Evolutionary conservation across 2,113 vertebrate species (phyloP), one percentile per base, ranked within the genome.

Genomic region (Microcebus tavaratra): DNA sequence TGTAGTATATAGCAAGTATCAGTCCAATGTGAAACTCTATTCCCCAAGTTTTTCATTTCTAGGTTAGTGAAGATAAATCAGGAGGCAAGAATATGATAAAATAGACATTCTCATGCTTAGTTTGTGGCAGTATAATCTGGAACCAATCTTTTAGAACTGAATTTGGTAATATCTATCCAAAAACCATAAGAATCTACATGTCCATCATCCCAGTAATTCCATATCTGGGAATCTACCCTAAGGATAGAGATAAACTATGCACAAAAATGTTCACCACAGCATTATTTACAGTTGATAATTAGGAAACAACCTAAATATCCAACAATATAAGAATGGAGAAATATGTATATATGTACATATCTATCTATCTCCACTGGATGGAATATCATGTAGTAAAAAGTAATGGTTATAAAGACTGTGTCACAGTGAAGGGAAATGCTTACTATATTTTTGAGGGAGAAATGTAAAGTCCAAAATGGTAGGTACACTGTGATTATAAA

Each of bases 271-370:
- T 59, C 36, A 55, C 83, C 45, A 82, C 13, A 81, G 18, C 45
- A 85, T 88, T 94, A 78, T 88, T 76, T 91, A 57, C 1, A 96
- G 61, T 21, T 70, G 89, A 67, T 65, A 95, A 92, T 92, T 85
- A 42, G n/a, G 61, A 76, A 94, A 94, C 55, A 95, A 61, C 23
- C 18, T 88, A 70, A 96, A 55, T 42, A 53, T 27, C 13, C 21
- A 72, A 70, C 2, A 96, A 36, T 84, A 57, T 65, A 42, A 39
- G 17, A 50, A 67, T 76, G 84, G 21, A 14, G 34, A 14, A 42
- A 25, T 27, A 42, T 42, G 4, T 55, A 8, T 18, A 21, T 82
- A 15, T 34, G 0, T 42, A 8, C 20, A 8, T 39, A 2, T 79
- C 31, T 53, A 29, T 78, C 27, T 27, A 63, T 83, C 11, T 57